Evolutionary conservation across 2,888 invertebrate species (phyloP), one percentile per base, ranked within the genome.

Genomic region (Drymonia ruficornis): DNA sequence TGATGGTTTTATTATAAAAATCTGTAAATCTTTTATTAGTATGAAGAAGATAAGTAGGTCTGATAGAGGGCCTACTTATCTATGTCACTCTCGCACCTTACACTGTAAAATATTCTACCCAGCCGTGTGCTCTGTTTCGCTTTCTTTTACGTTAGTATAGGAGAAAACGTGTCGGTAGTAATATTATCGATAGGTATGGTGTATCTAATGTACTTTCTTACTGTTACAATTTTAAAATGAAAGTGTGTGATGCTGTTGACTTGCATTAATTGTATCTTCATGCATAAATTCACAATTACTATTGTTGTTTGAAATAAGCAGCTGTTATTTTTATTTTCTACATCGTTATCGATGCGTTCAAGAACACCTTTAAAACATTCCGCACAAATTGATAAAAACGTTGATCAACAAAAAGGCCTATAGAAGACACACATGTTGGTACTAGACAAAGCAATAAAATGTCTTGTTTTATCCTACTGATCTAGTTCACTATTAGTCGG

Each of bases 401-500:
- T 55, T 57, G 47, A 53, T 54, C 48, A 38, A 16, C 16, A 16
- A 40, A 40, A 40, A 40, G 40, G 40, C 40, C 16, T 16, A 40
- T 40, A 16, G 40, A 40, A 16, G 40, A 40, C 9, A 8, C 16
- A 40, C 16, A 11, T 43, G 49, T 44, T 47, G 49, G 63, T 59
- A 61, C 49, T 52, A 56, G 48, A 49, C 57, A 51, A 59, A 53
- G 55, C 57, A 65, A 72, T 70, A 78, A 72, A 70, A 69, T 56
- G 68, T 68, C 57, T 52, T 50, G 53, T 67, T 59, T 67, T 67
- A 71, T 67, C 61, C 61, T 52, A 63, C 65, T 64, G 59, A 70
- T 74, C 72, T 65, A 67, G 70, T 63, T 64, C 61, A 69, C 63
- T 65, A 70, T 63, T 68, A 65, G 65, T 63, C 60, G 50, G 60